Evolutionary conservation across 2,797 vertebrate genomes (phyloP).

Genomic region (Lacerta viridis): DNA sequence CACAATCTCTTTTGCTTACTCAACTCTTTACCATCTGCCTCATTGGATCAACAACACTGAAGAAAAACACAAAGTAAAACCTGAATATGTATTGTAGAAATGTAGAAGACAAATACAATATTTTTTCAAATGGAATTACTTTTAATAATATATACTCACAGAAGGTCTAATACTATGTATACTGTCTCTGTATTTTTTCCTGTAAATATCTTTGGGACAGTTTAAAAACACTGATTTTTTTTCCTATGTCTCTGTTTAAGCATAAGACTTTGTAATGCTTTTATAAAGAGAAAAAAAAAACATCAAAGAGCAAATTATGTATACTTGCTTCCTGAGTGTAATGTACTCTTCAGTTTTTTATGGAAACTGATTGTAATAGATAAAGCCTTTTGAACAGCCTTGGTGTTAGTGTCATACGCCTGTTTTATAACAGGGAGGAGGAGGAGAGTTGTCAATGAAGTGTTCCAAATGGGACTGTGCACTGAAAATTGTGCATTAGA

Average conservation of each 20-base stretch:
- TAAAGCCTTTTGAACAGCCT: constrained; percentile 79
- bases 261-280: constrained; percentile 96
- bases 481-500: constrained; percentile 66
- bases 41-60: constrained; percentile 74
- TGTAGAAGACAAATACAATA: constrained; percentile 86
- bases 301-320: constrained; percentile 91
- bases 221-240: constrained; percentile 89
- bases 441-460: constrained; percentile 65
- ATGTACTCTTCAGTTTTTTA: constrained; percentile 80
- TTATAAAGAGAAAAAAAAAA: constrained; percentile 93
- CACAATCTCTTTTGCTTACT: constrained; percentile 72
- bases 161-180: constrained; percentile 82
- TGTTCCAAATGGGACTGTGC: constrained; percentile 72
- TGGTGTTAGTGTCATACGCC: constrained; percentile 77
- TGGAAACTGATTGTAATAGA: constrained; percentile 82
- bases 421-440: constrained; percentile 70
- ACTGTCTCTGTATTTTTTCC: constrained; percentile 89
- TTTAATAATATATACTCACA: constrained; percentile 88
- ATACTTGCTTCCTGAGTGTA: constrained; percentile 85
- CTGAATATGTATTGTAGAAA: constrained; percentile 86
- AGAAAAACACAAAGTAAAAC: constrained; percentile 75
- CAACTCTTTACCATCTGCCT: constrained; percentile 71
- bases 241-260: constrained; percentile 91
- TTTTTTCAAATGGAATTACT: constrained; percentile 88
- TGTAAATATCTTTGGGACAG: constrained; percentile 94